Conservation (phyloP, 2,113 vertebrate species). For the Otis tarda region DNA sequence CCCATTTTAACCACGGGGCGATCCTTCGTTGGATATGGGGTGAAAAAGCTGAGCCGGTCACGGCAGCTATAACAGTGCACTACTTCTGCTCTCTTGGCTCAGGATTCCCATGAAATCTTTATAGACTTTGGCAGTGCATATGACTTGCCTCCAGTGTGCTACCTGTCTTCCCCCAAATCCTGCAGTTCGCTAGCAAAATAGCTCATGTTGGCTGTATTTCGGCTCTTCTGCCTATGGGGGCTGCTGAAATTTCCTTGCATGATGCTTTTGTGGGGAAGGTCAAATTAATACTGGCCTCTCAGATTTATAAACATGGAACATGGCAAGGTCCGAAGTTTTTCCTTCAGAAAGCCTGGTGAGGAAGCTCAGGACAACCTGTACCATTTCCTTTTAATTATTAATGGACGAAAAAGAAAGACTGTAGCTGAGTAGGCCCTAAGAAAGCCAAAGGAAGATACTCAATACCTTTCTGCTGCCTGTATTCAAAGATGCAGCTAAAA, state of each 20-base stretch:
- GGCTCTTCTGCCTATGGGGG: neutral
- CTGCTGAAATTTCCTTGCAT: neutral
- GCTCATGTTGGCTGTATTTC: neutral
- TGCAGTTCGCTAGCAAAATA: neutral
- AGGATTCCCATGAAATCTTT: neutral
- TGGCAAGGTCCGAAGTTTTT: neutral
- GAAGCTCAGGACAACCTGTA: neutral
- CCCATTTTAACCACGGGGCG: fast-evolving
- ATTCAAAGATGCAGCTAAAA: neutral
- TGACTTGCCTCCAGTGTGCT: neutral
- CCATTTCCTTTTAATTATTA: neutral
- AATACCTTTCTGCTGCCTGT: neutral
- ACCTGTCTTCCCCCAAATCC: neutral
- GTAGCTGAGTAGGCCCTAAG: neutral
- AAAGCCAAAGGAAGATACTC: neutral
- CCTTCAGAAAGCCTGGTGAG: neutral
- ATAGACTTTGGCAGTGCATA: neutral
- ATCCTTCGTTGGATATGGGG: neutral
- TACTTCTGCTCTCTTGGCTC: neutral
- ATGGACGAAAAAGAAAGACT: neutral
- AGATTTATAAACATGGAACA: neutral
- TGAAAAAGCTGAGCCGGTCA: neutral
- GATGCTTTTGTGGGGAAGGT: neutral
- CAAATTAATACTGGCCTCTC: neutral
- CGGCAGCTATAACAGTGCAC: fast-evolving